These are phyloP conservation scores for Atethmia centrago DNA, from an alignment of 2,888 invertebrate genomes.

Conservation along the genomic window DNA sequence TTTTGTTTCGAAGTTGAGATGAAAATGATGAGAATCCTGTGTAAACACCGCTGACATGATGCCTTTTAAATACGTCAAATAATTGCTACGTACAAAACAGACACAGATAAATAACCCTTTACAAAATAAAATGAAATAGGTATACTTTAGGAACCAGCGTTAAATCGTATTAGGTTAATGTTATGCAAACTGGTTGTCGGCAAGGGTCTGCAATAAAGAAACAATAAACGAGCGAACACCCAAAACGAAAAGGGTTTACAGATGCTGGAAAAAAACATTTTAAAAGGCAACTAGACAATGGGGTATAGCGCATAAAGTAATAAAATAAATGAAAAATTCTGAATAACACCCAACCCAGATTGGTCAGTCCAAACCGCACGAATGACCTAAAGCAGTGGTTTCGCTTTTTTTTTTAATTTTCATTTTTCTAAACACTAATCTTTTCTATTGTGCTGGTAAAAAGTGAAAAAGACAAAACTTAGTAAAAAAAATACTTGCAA, in stretches of 20 bases:
- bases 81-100: conserved; percentile 63
- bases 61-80: conserved; percentile 66
- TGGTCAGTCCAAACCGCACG: conserved; percentile 75
- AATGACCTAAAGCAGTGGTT: conserved; percentile 75
- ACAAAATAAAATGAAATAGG: conserved; percentile 66
- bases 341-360: conserved; percentile 75
- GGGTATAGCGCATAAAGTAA: conserved; percentile 75
- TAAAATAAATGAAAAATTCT: conserved; percentile 80
- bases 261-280: conserved; percentile 74
- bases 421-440: conserved; percentile 69
- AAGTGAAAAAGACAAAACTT: conserved; percentile 29
- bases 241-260: conserved; percentile 81
- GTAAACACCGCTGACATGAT: conserved; percentile 65
- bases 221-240: conserved; percentile 83
- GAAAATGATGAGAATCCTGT: conserved; percentile 69
- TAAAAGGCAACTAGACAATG: conserved; percentile 81
- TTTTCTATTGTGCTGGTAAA: conserved; percentile 50
- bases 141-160: conserved; percentile 70
- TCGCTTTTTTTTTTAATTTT: conserved; percentile 77
- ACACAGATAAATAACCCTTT: conserved; percentile 57
- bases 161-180: conserved; percentile 75
- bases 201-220: conserved; percentile 81
- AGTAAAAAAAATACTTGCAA: conserved; percentile 20
- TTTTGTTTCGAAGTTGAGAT: conserved; percentile 62
- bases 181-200: conserved; percentile 83